These are phyloP conservation scores for Galeopterus variegatus DNA, from an alignment of 2,113 vertebrate genomes.

Conservation along the genomic window DNA sequence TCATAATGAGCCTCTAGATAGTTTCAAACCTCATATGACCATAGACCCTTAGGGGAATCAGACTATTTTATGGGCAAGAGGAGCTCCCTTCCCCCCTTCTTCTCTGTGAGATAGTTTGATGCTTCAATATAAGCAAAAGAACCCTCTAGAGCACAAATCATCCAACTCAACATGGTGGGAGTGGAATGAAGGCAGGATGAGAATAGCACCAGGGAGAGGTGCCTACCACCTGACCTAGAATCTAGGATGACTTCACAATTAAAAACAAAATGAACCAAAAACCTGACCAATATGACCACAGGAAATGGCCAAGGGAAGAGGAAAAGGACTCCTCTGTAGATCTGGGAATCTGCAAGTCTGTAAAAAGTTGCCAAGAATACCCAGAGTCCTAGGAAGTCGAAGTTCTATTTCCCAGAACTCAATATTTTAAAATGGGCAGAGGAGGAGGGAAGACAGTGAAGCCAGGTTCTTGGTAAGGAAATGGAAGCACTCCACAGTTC, in stretches of 20 bases:
- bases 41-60: not conserved
- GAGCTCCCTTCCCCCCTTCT: not conserved
- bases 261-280: slow-evolving; percentile 14
- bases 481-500: not conserved
- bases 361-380: not conserved
- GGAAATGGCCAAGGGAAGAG: not conserved
- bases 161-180: not conserved
- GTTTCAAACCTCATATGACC: not conserved
- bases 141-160: not conserved
- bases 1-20: not conserved
- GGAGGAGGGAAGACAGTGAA: not conserved
- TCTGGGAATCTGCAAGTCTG: not conserved
- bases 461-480: not conserved
- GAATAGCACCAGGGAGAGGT: not conserved
- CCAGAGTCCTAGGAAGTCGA: not conserved
- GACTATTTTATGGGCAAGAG: not conserved
- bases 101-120: not conserved
- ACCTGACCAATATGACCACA: not conserved
- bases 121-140: not conserved
- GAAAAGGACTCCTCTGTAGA: not conserved
- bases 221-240: not conserved
- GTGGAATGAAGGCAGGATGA: not conserved
- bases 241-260: not conserved
- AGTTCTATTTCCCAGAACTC: not conserved
- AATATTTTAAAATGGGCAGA: not conserved